A percentile compares a stretch with the other conserved stretches of the same genome.
These are phyloP conservation scores for Iguana delicatissima DNA, from an alignment of 2,797 vertebrate species.

Conservation along the genomic window DNA sequence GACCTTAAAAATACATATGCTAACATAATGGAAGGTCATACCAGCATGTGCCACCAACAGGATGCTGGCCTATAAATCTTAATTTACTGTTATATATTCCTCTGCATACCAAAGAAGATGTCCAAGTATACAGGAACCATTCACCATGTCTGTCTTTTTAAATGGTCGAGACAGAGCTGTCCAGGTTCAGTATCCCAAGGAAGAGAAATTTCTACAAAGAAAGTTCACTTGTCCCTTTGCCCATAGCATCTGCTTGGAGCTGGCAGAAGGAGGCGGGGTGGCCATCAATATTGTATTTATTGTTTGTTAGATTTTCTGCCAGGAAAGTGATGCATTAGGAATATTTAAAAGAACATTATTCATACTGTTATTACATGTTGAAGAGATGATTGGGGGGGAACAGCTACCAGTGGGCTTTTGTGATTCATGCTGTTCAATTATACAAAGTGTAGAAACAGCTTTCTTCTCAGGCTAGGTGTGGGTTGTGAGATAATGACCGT, in stretches of 20 bases:
- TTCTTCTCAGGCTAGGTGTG: background rate
- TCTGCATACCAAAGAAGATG: no score
- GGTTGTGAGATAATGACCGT: background rate
- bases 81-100: background rate
- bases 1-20: no score
- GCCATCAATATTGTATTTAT: background rate
- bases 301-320: constrained; percentile 17
- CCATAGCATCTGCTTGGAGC: background rate
- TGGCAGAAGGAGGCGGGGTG: background rate
- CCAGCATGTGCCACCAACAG: no score
- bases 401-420: background rate
- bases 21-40: no score
- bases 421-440: constrained; percentile 13
- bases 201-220: background rate
- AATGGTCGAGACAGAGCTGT: background rate
- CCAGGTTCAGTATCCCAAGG: background rate
- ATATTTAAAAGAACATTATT: background rate
- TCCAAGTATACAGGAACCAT: background rate
- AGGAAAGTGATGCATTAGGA: constrained; percentile 12
- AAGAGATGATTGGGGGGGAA: background rate
- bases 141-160: background rate
- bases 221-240: background rate
- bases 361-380: background rate
- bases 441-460: background rate
- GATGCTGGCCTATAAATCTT: background rate